Percentiles rank a stretch among this genome's conserved stretches.
phyloP scores from a whole-genome alignment of 2,113 vertebrate genomes.

The Leuciscus idus region DNA sequence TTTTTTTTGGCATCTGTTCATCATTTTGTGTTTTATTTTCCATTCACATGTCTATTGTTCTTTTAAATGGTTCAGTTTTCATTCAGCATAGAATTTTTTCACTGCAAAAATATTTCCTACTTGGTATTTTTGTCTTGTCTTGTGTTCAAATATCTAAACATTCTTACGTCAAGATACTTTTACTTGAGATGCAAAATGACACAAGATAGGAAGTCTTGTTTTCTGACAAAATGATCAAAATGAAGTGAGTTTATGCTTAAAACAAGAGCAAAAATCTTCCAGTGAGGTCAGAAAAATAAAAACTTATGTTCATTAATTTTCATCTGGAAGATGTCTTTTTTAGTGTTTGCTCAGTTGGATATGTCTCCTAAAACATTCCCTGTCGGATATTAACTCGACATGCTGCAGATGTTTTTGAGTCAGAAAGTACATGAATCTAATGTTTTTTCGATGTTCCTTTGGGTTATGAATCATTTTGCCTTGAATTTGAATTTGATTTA shows the following conservation, averaged over 20 bases:
- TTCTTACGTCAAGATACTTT: neutral
- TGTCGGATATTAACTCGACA: neutral
- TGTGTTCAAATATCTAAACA: neutral
- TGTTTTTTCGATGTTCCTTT: neutral
- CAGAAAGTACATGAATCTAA: neutral
- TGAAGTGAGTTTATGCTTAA: too few species aligned
- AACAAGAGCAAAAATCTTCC: too few species aligned
- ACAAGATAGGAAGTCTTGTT: too few species aligned
- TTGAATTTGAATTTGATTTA: too few species aligned
- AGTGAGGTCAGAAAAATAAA: too few species aligned
- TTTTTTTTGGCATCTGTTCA: conserved; percentile 72
- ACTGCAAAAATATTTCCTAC: neutral
- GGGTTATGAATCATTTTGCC: neutral
- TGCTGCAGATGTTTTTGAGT: neutral
- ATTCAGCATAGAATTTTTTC: conserved; percentile 21
- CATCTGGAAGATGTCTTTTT: neutral
- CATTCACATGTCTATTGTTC: conserved; percentile 20
- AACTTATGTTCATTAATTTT: neutral
- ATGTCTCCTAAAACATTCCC: neutral
- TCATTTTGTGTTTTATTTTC: conserved; percentile 49
- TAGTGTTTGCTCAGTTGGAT: neutral
- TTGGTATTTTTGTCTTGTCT: neutral
- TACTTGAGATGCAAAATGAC: neutral
- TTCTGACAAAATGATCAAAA: too few species aligned
- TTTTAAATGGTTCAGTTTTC: neutral